A percentile compares a stretch with the other conserved stretches of the same genome.
These are phyloP conservation scores for Lagopus leucura DNA, from an alignment of 2,113 vertebrate genomes.

Conservation along the genomic window DNA sequence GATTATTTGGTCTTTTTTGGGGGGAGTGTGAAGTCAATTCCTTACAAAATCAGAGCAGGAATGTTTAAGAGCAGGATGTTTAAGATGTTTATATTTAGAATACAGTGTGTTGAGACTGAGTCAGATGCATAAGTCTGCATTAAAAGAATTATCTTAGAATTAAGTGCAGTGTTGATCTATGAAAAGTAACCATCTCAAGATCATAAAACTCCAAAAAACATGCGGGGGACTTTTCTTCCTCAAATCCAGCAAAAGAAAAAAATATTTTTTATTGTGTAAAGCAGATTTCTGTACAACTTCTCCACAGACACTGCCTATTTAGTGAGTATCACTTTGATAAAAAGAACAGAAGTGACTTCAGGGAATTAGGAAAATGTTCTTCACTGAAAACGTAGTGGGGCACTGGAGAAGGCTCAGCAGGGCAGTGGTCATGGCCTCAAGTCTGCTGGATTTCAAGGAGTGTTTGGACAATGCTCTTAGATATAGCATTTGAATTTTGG, in stretches of 20 bases:
- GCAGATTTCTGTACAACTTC: background rate
- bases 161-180: background rate
- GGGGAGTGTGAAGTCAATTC: fast-evolving
- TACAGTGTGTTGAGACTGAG: background rate
- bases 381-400: too few species aligned
- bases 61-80: background rate
- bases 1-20: background rate
- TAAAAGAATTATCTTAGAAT: background rate
- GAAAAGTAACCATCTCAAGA: background rate
- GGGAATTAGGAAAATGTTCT: too few species aligned
- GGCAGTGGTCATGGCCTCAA: too few species aligned
- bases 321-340: too few species aligned
- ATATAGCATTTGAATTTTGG: too few species aligned
- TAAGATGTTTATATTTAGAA: background rate
- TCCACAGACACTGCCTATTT: background rate
- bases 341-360: too few species aligned
- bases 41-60: background rate
- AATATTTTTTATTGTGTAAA: background rate
- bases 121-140: background rate
- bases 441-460: too few species aligned
- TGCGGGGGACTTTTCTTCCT: background rate
- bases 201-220: background rate
- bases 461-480: too few species aligned
- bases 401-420: too few species aligned
- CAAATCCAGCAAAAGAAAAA: background rate